These are phyloP conservation scores for Rhea americana DNA, from an alignment of 2,113 vertebrate species.

Conservation along the genomic window DNA sequence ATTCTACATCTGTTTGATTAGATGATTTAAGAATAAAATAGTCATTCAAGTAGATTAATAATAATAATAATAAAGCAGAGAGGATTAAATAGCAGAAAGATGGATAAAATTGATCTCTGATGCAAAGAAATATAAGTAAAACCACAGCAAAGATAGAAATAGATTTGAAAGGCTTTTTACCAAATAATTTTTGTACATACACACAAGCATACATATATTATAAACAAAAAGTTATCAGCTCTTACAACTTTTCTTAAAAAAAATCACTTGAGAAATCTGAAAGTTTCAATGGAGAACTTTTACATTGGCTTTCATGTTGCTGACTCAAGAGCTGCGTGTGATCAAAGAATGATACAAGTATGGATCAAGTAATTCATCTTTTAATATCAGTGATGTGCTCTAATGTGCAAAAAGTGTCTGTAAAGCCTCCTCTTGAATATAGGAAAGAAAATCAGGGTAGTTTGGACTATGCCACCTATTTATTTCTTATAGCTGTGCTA, in stretches of 20 bases:
- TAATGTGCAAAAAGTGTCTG: not conserved
- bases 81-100: accelerated
- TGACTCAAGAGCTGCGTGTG: accelerated
- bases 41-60: not conserved
- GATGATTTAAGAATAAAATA: not conserved
- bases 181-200: not conserved
- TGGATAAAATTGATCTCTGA: not conserved
- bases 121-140: not conserved
- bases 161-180: not conserved
- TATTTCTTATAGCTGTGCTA: not conserved
- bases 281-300: not conserved
- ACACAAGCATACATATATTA: no score
- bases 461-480: not conserved
- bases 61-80: not conserved
- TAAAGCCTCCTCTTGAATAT: not conserved
- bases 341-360: not conserved
- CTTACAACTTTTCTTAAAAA: not conserved
- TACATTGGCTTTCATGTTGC: not conserved
- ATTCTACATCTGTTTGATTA: not conserved
- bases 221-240: not conserved
- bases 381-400: not conserved
- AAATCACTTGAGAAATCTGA: not conserved
- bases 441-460: not conserved
- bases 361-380: not conserved
- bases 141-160: not conserved